Conservation (phyloP, 2,797 vertebrate species). For the Nannoperca australis region DNA sequence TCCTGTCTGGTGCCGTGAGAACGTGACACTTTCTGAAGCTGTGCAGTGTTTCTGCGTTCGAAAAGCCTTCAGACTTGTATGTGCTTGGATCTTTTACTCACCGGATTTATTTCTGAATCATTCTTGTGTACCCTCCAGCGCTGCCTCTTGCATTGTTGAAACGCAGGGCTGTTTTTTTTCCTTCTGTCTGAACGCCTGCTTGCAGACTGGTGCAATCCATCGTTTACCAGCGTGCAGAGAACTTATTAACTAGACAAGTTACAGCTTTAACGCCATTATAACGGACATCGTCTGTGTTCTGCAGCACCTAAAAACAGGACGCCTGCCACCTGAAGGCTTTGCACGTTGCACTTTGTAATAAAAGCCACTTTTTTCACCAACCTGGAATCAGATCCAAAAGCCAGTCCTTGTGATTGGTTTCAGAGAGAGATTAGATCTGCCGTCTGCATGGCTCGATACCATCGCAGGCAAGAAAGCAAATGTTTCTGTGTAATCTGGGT, state of each 20-base stretch:
- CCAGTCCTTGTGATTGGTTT: not conserved
- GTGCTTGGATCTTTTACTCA: not conserved
- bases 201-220: not conserved
- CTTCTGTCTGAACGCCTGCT: not conserved
- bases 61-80: not conserved
- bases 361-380: not conserved
- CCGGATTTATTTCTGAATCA: not conserved
- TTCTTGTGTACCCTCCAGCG: not conserved
- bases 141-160: not conserved
- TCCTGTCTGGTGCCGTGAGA: too few relatives aligned
- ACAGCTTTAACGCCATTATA: not conserved
- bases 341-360: not conserved
- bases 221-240: not conserved
- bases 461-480: not conserved
- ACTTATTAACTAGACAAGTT: not conserved
- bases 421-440: not conserved
- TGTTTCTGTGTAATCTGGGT: not conserved
- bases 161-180: not conserved
- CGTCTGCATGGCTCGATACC: constrained; percentile 9
- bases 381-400: not conserved
- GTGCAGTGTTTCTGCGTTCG: not conserved
- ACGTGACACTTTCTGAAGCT: not conserved
- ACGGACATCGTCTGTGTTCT: not conserved
- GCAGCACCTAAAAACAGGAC: not conserved
- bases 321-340: not conserved